Evolutionary conservation across 2,113 vertebrate genomes (phyloP).

Genomic region (Oryzias curvinotus): DNA sequence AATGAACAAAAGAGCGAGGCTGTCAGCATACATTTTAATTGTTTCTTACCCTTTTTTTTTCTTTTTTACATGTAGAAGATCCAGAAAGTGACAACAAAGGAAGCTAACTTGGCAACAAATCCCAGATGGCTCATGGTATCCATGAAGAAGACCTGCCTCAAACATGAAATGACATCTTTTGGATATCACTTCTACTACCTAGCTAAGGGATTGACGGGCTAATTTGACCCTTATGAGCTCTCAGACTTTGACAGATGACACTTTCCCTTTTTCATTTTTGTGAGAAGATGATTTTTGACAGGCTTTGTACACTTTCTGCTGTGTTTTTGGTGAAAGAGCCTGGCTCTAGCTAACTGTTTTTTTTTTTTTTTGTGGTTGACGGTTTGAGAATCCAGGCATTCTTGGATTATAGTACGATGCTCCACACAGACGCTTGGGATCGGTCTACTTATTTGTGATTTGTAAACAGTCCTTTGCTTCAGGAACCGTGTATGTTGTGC

Average conservation of each 20-base stretch:
- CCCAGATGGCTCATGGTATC: not conserved
- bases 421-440: not conserved
- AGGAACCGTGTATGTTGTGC: not conserved
- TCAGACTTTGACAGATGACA: conserved; percentile 20
- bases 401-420: conserved; percentile 17
- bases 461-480: not conserved
- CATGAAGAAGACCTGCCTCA: conserved; percentile 19
- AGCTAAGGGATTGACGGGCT: conserved; percentile 14
- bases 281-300: conserved; percentile 47
- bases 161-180: conserved; percentile 44
- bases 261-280: not conserved
- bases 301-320: conserved; percentile 6
- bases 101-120: not conserved
- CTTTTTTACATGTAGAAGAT: conserved; percentile 38
- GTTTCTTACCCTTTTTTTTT: conserved; percentile 23
- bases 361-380: not conserved
- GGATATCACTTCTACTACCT: conserved; percentile 3
- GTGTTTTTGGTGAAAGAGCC: not conserved
- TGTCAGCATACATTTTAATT: conserved; percentile 11
- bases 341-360: not conserved
- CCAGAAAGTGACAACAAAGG: not conserved
- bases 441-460: conserved; percentile 1
- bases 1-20: not conserved
- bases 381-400: not conserved
- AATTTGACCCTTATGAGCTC: conserved; percentile 35